phyloP scores from a whole-genome alignment of 2,113 vertebrate species.

The Speoplatyrhinus poulsoni region DNA sequence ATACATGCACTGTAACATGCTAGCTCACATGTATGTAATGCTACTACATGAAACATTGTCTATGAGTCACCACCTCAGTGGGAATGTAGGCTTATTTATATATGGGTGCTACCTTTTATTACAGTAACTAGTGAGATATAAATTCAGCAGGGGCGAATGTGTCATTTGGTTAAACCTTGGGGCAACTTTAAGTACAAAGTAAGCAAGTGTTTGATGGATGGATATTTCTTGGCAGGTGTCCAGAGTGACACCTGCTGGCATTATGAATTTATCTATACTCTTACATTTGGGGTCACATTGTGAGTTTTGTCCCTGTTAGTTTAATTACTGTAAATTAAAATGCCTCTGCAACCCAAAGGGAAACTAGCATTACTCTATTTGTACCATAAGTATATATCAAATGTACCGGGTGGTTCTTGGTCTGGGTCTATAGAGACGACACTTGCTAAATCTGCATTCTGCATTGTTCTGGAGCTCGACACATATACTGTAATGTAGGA shows the following conservation, averaged over 20 bases:
- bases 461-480: too few relatives aligned
- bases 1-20: too few relatives aligned
- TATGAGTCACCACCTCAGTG: slow-evolving; percentile 25
- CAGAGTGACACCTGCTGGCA: background rate
- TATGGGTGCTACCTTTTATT: slow-evolving; percentile 21
- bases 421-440: too few relatives aligned
- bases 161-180: slow-evolving; percentile 5
- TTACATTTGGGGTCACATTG: background rate
- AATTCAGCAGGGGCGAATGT: background rate
- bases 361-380: too few relatives aligned
- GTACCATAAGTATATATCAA: too few relatives aligned
- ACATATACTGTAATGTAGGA: too few relatives aligned
- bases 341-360: too few relatives aligned
- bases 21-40: slow-evolving; percentile 1
- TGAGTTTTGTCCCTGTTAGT: background rate
- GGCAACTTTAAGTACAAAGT: slow-evolving; percentile 3
- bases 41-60: background rate
- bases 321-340: background rate
- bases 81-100: slow-evolving; percentile 27
- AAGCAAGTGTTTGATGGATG: slow-evolving; percentile 18
- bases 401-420: too few relatives aligned
- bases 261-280: background rate
- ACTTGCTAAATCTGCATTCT: too few relatives aligned
- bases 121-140: slow-evolving; percentile 9
- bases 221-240: background rate